phyloP scores from a whole-genome alignment of 1,140 invertebrate genomes.

The Polypedilum pembai region DNA sequence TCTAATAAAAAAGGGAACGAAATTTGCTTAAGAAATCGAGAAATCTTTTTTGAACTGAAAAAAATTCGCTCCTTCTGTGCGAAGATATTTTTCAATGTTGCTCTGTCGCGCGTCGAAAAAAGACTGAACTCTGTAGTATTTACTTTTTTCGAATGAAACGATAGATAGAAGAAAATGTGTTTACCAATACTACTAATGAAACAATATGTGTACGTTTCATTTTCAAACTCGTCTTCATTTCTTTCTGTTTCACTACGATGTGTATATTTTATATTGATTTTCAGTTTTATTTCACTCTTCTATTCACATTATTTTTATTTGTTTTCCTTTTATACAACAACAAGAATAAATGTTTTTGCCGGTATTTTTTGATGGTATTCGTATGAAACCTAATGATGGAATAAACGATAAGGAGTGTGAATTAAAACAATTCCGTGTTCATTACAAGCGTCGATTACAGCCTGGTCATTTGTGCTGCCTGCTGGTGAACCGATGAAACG shows the following conservation, averaged over 20 bases:
- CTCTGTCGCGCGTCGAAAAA: background rate
- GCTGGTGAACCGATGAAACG: conserved; percentile 85
- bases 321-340: background rate
- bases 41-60: background rate
- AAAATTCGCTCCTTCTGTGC: background rate
- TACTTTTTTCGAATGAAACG: background rate
- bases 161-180: background rate
- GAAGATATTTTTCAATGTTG: background rate
- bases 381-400: conserved; percentile 74
- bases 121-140: background rate
- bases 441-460: conserved; percentile 87
- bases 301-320: background rate
- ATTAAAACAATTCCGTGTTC: conserved; percentile 81
- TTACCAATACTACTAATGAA: background rate
- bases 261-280: background rate
- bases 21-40: background rate
- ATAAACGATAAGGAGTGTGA: conserved; percentile 87
- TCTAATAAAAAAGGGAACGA: background rate
- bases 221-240: background rate
- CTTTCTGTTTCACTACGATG: background rate
- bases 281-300: background rate
- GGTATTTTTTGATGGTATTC: background rate
- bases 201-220: background rate
- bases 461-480: conserved; percentile 87
- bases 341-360: background rate